Percentiles rank a stretch among this genome's conserved stretches.
These are phyloP conservation scores for Halocaridina rubra DNA, from an alignment of 2,888 invertebrate genomes.

Conservation along the genomic window DNA sequence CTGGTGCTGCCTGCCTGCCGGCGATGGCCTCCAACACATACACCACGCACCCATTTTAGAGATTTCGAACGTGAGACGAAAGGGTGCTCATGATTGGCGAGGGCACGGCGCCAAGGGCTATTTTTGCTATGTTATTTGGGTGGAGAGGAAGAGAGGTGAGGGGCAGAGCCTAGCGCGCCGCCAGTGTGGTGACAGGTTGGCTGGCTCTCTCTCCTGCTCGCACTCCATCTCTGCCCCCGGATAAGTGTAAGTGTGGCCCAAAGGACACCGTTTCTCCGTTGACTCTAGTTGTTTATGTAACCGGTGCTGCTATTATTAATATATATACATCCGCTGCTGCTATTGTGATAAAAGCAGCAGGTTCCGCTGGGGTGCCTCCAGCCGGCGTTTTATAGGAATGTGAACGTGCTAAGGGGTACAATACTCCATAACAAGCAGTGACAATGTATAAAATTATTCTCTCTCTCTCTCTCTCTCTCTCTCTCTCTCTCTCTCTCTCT, in stretches of 20 bases:
- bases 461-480: neutral
- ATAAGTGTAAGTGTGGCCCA: slow-evolving; percentile 19
- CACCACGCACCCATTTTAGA: slow-evolving; percentile 35
- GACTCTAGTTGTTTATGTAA: no score
- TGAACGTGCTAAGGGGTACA: no score
- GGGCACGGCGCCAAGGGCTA: slow-evolving; percentile 23
- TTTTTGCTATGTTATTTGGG: slow-evolving; percentile 42
- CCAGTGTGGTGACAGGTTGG: slow-evolving; percentile 55
- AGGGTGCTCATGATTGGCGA: slow-evolving; percentile 18
- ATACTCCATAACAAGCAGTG: no score
- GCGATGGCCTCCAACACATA: neutral
- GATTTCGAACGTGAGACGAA: slow-evolving; percentile 42
- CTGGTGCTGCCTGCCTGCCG: neutral
- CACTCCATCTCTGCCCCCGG: slow-evolving; percentile 31
- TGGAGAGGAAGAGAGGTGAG: neutral
- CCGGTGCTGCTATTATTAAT: neutral
- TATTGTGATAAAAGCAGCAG: no score
- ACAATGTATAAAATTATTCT: no score
- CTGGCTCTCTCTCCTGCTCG: slow-evolving; percentile 60
- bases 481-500: neutral
- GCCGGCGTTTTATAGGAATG: no score
- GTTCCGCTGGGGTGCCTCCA: no score
- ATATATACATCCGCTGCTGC: neutral
- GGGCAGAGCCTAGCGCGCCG: slow-evolving; percentile 48
- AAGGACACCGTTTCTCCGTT: no score